Percentiles rank a stretch among this genome's conserved stretches.
Conservation (phyloP, 2,888 invertebrate species). For the Dryadula phaetusa region DNA sequence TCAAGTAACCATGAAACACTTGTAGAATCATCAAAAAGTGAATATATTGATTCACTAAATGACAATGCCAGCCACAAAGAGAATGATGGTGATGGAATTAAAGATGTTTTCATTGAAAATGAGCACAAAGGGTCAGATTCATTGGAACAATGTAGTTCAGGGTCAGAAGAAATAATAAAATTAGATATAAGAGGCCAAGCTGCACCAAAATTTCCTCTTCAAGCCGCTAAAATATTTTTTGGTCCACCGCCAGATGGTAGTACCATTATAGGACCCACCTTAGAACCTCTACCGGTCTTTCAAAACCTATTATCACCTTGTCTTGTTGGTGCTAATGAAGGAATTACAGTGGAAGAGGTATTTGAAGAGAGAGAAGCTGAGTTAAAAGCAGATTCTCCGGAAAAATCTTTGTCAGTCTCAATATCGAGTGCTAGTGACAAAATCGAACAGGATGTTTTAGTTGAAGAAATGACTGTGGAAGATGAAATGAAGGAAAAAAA, state of each 20-base stretch:
- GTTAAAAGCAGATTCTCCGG: conserved; percentile 51
- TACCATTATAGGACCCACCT: conserved; percentile 59
- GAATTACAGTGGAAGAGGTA: conserved; percentile 47
- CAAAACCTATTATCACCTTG: conserved; percentile 72
- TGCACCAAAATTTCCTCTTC: conserved; percentile 65
- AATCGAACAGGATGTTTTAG: conserved; percentile 67
- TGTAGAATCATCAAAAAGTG: conserved; percentile 64
- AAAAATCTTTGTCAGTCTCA: conserved; percentile 52
- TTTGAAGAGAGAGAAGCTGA: conserved; percentile 42
- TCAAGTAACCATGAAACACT: conserved; percentile 49
- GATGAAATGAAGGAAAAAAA: conserved; percentile 58
- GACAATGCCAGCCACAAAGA: conserved; percentile 57
- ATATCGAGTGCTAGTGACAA: conserved; percentile 57
- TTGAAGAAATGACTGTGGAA: conserved; percentile 49
- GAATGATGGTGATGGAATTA: conserved; percentile 51
- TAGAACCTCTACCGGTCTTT: conserved; percentile 67
- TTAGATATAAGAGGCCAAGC: conserved; percentile 78
- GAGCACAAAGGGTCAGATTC: conserved; percentile 51
- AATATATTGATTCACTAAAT: conserved; percentile 72
- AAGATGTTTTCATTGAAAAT: conserved; percentile 52
- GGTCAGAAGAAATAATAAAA: conserved; percentile 79
- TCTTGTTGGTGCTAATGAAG: conserved; percentile 59
- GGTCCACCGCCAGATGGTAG: conserved; percentile 75
- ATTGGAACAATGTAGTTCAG: conserved; percentile 60
- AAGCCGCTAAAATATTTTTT: conserved; percentile 73